Conservation (phyloP, 2,797 vertebrate species). For the Peromyscus eremicus region DNA sequence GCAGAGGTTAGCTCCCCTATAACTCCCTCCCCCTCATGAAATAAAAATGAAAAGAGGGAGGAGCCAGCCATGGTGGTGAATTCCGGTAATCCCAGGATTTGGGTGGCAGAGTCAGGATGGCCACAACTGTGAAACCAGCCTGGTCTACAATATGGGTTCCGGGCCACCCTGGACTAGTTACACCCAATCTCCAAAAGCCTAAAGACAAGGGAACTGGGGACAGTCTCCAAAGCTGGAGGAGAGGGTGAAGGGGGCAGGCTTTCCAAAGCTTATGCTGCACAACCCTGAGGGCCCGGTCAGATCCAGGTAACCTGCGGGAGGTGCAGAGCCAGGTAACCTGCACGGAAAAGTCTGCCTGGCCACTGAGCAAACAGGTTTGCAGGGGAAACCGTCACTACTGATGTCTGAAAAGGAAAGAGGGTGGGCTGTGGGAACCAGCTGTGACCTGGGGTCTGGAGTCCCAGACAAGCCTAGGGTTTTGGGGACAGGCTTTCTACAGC, state of each 20-base stretch:
- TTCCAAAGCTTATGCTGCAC: not conserved
- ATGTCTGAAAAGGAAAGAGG: not conserved
- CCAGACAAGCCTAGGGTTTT: not conserved
- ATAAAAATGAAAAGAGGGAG: not conserved
- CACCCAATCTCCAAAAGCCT: not conserved
- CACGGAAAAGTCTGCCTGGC: not conserved
- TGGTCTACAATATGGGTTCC: not conserved
- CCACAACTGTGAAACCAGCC: not conserved
- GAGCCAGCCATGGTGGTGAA: not conserved
- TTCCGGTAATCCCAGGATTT: not conserved
- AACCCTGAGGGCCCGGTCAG: not conserved
- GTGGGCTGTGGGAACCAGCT: rapidly evolving
- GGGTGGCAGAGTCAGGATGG: not conserved
- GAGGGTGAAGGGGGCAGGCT: not conserved
- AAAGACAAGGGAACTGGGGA: not conserved
- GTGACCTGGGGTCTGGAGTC: not conserved
- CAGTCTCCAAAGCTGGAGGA: not conserved
- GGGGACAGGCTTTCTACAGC: not conserved
- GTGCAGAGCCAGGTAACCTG: not conserved
- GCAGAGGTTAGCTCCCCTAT: not conserved
- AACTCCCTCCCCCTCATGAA: not conserved
- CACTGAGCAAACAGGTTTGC: rapidly evolving
- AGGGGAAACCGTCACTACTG: not conserved
- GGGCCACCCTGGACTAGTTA: not conserved
- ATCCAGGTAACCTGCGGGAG: not conserved